Base-by-base conservation (phyloP, 2,113 vertebrate genomes). In the Ondatra zibethicus region DNA sequence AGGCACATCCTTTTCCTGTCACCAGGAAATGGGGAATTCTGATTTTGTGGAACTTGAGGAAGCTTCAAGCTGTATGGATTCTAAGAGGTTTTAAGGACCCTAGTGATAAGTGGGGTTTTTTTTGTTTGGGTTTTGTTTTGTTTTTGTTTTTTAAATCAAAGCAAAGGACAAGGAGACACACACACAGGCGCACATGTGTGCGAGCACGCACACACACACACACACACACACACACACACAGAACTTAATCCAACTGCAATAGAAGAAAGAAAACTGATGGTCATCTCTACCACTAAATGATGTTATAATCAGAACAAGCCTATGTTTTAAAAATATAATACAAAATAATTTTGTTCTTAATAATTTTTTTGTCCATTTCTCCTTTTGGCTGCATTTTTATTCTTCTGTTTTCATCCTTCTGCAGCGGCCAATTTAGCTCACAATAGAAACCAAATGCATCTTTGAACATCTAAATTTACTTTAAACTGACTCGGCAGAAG, bases 401-500 rank as follows among this genome's bases (percentile, higher is more conserved):
- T 42, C 86, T 42, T 42, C 75, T 42, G 42, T 36, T 87, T 58
- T 9, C 36, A 55, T 72, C 75, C 92, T 84, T 92, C 81, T 25
- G 65, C 68, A 98, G 92, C 96, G 92, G 92, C 89, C 86, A 98
- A 97, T 98, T 98, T 98, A 97, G 39, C 31, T 97, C 95, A 97
- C 96, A 96, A 97, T 98, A 94, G 97, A 98, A 98, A 98, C 98
- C 97, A 98, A 98, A 98, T 97, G 97, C 97, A 95, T 96, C 98
- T 98, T 97, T 98, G 92, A 97, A 97, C 97, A 98, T 98, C 98
- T 98, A 98, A 98, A 98, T 98, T 98, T 98, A 97, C 98, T 98
- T 98, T 97, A 98, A 98, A 98, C 96, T 96, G 97, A 92, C 93
- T 98, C 58, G 93, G 92, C 95, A 96, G 89, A 98, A 96, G 86